Percentiles rank a stretch among this genome's conserved stretches.
Conservation (phyloP, 2,797 vertebrate genomes). For the Malurus splendens region DNA sequence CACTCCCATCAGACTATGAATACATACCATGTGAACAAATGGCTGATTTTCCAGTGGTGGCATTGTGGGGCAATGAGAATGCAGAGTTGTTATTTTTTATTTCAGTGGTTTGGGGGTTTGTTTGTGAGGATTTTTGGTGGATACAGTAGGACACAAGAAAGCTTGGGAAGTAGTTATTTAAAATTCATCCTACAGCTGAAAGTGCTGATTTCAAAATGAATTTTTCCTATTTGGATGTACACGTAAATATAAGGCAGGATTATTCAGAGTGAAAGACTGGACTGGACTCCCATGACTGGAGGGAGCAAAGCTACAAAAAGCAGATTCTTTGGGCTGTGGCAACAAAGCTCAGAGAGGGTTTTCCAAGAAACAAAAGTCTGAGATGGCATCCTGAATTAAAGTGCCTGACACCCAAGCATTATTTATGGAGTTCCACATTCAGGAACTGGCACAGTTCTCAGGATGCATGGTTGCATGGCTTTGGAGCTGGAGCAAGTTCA, state of each 20-base stretch:
- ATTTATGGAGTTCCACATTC: no score
- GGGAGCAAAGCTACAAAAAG: not conserved
- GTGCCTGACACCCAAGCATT: not conserved
- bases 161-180: not conserved
- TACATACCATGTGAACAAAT: conserved; percentile 68
- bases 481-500: not conserved
- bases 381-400: not conserved
- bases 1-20: not conserved
- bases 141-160: not conserved
- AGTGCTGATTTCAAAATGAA: not conserved
- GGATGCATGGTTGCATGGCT: not conserved
- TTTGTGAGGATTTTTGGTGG: not conserved
- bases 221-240: not conserved
- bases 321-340: not conserved
- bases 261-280: not conserved
- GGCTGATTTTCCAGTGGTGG: conserved; percentile 62
- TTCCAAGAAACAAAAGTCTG: not conserved
- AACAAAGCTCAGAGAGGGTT: not conserved
- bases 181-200: not conserved
- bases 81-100: conserved; percentile 46
- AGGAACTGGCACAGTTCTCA: not conserved
- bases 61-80: conserved; percentile 62
- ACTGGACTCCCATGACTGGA: not conserved
- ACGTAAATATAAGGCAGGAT: not conserved
- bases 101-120: not conserved